phyloP scores from a whole-genome alignment of 2,888 invertebrate species.

The Pandemis corylana region DNA sequence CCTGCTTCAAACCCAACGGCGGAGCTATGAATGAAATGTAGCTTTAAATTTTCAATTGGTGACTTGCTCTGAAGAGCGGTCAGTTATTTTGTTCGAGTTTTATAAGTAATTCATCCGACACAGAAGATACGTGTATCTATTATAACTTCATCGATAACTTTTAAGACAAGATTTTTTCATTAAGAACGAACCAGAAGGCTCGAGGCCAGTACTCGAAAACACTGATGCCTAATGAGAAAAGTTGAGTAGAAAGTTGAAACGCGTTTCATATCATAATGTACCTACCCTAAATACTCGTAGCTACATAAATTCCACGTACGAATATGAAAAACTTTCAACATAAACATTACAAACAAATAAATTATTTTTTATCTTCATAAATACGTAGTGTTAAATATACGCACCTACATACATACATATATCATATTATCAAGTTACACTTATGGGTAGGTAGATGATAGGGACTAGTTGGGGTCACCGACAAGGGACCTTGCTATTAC shows the following conservation, averaged over 20 bases:
- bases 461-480: conserved; percentile 39
- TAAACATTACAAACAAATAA: neutral
- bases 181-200: conserved; percentile 43
- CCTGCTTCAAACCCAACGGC: conserved; percentile 46
- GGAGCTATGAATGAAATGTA: conserved; percentile 7
- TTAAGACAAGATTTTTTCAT: conserved; percentile 45
- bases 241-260: conserved; percentile 38
- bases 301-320: neutral
- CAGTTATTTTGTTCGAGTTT: neutral
- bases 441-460: conserved; percentile 24
- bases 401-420: neutral
- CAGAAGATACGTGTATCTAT: conserved; percentile 16
- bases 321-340: neutral
- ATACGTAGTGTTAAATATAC: neutral
- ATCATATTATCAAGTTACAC: conserved; percentile 6
- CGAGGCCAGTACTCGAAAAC: conserved; percentile 44
- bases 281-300: neutral
- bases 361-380: conserved; percentile 7
- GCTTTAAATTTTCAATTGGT: neutral
- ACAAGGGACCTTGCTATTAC: conserved; percentile 36
- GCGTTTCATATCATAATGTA: conserved; percentile 21
- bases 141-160: conserved; percentile 33
- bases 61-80: neutral
- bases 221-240: conserved; percentile 53
- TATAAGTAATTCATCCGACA: conserved; percentile 10